Evolutionary conservation across 2,888 invertebrate species (phyloP), one percentile per base, ranked within the genome.

Genomic region (Lycophotia porphyrea): DNA sequence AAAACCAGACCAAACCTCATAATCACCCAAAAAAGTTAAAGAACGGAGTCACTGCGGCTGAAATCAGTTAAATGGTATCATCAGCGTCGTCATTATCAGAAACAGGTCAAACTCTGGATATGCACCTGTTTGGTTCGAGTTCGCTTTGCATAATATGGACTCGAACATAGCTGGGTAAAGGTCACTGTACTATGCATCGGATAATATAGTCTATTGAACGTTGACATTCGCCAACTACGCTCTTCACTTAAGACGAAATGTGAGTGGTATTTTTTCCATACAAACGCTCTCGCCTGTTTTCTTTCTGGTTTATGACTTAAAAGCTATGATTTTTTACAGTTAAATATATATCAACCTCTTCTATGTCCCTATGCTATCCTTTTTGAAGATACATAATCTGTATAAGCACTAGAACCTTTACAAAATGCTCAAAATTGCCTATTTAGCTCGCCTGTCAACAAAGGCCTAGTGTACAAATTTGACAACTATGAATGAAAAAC

Each of bases 161-260:
- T 5, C n/a, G n/a, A 27, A 52, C 11, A 13, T 5, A 55, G 27
- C 13, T n/a, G 15, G 15, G 15, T 27, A 27, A 55, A 55, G 13
- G 5, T 55, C 4, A 15, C 58, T 31, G 31, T 31, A 58, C 21
- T 60, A 31, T 21, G 3, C 55, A 21, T 34, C 5, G 9, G 31
- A 4, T 60, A 58, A 58, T 58, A 15, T 58, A 18, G 8, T 2
- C 27, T 21, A 5, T 24, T 42, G n/a, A 72, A 34, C 39, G 15
- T 15, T 42, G 42, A 55, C 21, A 34, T 36, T 34, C 27, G 27
- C 39, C 15, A 52, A 72, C 18, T 24, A 18, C 27, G 39, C 2
- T 72, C 13, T 39, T 39, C 52, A 72, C 18, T 39, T 72, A 42
- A 72, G 8, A 5, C n/a, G n/a, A n/a, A n/a, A n/a, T n/a, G n/a